Evolutionary conservation across 2,888 invertebrate species (phyloP).

Genomic region (Erebia ligea): DNA sequence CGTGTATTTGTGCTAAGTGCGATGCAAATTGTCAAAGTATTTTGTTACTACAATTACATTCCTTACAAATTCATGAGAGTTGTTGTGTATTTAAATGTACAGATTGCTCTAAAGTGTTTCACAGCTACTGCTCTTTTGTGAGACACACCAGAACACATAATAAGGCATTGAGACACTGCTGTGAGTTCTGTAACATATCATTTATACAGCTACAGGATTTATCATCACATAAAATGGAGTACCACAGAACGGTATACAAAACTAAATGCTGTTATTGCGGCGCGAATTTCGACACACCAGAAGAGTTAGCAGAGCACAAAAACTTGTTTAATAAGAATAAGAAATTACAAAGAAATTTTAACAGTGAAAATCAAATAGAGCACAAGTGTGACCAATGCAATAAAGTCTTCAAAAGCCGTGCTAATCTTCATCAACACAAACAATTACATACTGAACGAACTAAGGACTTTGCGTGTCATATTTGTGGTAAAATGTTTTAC

Average conservation of each 20-base stretch:
- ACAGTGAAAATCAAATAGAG: conserved; percentile 45
- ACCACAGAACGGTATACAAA: conserved; percentile 50
- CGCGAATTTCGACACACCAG: conserved; percentile 56
- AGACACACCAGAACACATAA: conserved; percentile 68
- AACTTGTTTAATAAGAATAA: conserved; percentile 55
- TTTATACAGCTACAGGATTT: conserved; percentile 55
- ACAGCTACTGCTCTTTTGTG: conserved; percentile 60
- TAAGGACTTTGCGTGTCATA: conserved; percentile 71
- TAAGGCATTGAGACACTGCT: conserved; percentile 62
- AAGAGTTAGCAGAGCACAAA: conserved; percentile 65
- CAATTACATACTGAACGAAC: conserved; percentile 73
- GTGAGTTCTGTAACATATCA: conserved; percentile 67
- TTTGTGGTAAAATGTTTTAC: conserved; percentile 78
- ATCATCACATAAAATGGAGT: conserved; percentile 58
- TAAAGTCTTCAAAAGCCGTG: conserved; percentile 70
- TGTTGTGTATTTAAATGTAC: conserved; percentile 73
- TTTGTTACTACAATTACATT: conserved; percentile 65
- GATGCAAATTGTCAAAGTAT: conserved; percentile 72
- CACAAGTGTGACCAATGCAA: conserved; percentile 68
- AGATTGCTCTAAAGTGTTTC: conserved; percentile 63
- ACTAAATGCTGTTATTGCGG: conserved; percentile 67
- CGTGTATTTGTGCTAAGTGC: conserved; percentile 69
- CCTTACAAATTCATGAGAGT: conserved; percentile 65
- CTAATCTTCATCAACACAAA: conserved; percentile 69
- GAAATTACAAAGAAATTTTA: conserved; percentile 35